A percentile compares a stretch with the other conserved stretches of the same genome.
Evolutionary conservation across 2,113 vertebrate species (phyloP).

Genomic region (Progne subis): DNA sequence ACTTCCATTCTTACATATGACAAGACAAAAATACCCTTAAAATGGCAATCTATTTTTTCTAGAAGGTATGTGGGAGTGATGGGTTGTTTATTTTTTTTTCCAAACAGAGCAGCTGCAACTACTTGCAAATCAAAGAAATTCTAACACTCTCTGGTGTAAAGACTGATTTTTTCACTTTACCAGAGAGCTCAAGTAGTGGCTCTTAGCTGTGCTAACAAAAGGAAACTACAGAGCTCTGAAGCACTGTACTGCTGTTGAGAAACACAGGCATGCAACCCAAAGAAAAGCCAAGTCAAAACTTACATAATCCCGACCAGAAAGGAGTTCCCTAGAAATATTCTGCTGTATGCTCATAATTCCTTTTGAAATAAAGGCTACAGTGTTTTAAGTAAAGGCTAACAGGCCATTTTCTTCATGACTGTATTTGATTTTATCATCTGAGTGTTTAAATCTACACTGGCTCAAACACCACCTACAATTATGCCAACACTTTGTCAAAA

Average conservation of each 20-base stretch:
- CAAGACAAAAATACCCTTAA: not conserved
- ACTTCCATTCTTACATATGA: not conserved
- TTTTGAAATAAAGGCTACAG: not conserved
- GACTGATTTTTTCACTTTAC: not conserved
- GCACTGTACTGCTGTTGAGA: not conserved
- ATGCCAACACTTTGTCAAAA: conserved; percentile 49
- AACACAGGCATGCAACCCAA: not conserved
- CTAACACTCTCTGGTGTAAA: not conserved
- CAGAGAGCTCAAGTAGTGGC: not conserved
- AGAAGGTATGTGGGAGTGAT: not conserved
- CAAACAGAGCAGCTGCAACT: not conserved
- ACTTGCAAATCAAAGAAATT: not conserved
- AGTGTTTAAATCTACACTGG: conserved; percentile 30
- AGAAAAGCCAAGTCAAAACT: not conserved
- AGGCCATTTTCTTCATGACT: conserved; percentile 6
- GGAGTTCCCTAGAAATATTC: not conserved
- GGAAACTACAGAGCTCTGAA: not conserved
- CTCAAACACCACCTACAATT: conserved; percentile 62
- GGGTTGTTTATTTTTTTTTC: not conserved
- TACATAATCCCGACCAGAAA: not conserved
- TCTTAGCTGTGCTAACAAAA: not conserved
- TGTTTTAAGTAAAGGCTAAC: not conserved
- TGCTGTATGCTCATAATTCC: not conserved
- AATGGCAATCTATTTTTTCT: not conserved
- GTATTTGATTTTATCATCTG: conserved; percentile 18